Evolutionary conservation across 2,113 vertebrate genomes (phyloP).

Genomic region (Tenebrosternarchus preto): DNA sequence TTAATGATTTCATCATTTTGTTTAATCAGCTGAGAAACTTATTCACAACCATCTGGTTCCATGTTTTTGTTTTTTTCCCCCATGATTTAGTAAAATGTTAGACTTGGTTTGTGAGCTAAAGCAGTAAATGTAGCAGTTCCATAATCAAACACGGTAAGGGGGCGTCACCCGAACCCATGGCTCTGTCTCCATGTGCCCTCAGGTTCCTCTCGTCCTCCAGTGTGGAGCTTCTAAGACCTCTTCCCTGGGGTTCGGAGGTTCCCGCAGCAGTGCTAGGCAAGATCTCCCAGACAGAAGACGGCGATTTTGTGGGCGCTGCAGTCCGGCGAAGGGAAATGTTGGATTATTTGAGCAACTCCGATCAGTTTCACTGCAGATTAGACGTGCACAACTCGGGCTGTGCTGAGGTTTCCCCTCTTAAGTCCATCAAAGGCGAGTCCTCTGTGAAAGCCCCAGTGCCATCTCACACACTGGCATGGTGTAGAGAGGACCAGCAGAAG

Average conservation of each 20-base stretch:
- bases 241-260: too few species aligned
- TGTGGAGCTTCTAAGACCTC: too few species aligned
- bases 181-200: too few species aligned
- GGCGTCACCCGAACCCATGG: too few species aligned
- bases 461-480: slow-evolving; percentile 59
- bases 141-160: too few species aligned
- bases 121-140: neutral
- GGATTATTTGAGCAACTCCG: slow-evolving; percentile 79
- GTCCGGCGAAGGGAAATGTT: slow-evolving; percentile 74
- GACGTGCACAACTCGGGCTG: slow-evolving; percentile 65
- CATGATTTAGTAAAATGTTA: too few species aligned
- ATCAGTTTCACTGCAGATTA: slow-evolving; percentile 77
- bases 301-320: slow-evolving; percentile 69
- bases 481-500: slow-evolving; percentile 59
- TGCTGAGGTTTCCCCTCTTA: slow-evolving; percentile 64
- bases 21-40: slow-evolving; percentile 19
- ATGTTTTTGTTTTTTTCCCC: too few species aligned
- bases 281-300: slow-evolving; percentile 50
- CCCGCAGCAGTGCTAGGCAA: slow-evolving; percentile 76
- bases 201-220: too few species aligned
- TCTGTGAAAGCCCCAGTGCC: slow-evolving; percentile 49
- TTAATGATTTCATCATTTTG: neutral
- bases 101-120: too few species aligned
- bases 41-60: too few species aligned
- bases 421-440: slow-evolving; percentile 72